phyloP scores from a whole-genome alignment of 2,113 vertebrate species.

The Ctenomys sociabilis region DNA sequence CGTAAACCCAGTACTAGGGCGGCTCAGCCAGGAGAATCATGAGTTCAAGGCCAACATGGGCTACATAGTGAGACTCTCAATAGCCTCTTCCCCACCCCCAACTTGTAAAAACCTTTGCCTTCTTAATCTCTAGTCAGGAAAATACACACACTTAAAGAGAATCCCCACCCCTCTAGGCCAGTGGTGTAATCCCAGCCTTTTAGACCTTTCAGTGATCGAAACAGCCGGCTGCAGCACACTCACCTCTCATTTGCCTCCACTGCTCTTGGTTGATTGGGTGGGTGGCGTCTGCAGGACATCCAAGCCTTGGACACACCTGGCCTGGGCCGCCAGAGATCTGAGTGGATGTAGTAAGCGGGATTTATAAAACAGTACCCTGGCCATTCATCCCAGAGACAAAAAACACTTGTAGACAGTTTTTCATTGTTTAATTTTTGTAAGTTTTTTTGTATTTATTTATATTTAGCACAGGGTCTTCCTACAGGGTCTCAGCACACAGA shows the following conservation, averaged over 20 bases:
- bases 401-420: neutral
- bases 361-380: neutral
- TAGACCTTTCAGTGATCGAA: neutral
- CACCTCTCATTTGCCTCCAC: neutral
- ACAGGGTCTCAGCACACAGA: too few species aligned
- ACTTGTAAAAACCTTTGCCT: neutral
- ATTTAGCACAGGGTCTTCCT: too few species aligned
- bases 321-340: neutral
- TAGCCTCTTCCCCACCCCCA: neutral
- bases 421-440: too few species aligned
- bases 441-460: neutral
- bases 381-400: neutral
- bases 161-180: neutral
- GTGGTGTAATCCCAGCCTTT: neutral
- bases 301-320: neutral
- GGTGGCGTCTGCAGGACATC: neutral
- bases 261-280: too few species aligned
- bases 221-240: neutral
- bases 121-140: neutral
- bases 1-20: neutral
- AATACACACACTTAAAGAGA: accelerated
- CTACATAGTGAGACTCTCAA: neutral
- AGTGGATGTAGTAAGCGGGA: neutral
- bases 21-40: neutral
- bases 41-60: neutral